Evolutionary conservation across 2,888 invertebrate genomes (phyloP).

Genomic region (Vesta saturnalis): DNA sequence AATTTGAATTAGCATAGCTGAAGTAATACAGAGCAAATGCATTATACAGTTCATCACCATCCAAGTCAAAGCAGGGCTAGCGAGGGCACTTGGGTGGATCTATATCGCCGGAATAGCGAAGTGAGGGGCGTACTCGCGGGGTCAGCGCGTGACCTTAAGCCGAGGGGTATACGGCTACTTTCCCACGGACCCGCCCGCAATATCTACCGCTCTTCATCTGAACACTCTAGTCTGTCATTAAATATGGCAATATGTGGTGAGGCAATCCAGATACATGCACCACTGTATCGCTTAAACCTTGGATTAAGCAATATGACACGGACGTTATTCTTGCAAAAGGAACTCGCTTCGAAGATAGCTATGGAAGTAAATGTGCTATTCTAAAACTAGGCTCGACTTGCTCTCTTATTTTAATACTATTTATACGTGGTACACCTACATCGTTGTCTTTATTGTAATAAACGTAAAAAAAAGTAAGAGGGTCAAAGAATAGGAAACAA

Average conservation of each 20-base stretch:
- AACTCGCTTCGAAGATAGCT: conserved; percentile 19
- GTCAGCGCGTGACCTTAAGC: conserved; percentile 64
- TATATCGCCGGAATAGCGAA: conserved; percentile 56
- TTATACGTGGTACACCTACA: conserved; percentile 18
- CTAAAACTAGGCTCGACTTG: conserved; percentile 19
- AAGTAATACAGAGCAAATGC: conserved; percentile 33
- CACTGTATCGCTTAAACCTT: conserved; percentile 57
- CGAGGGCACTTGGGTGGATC: conserved; percentile 55
- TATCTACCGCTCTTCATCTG: conserved; percentile 64
- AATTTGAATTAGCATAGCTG: conserved; percentile 31
- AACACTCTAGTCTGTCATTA: conserved; percentile 62
- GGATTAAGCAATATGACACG: conserved; percentile 38
- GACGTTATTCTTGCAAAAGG: conserved; percentile 16
- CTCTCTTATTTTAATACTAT: conserved; percentile 22
- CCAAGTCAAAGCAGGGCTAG: conserved; percentile 36
- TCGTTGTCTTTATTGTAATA: not conserved
- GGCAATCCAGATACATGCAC: conserved; percentile 57
- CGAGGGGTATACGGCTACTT: conserved; percentile 64
- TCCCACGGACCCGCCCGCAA: conserved; percentile 64
- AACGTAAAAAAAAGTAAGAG: not conserved
- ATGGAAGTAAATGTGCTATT: conserved; percentile 17
- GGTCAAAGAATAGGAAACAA: not conserved
- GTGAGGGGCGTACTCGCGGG: conserved; percentile 53
- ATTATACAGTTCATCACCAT: conserved; percentile 39
- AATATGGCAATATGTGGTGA: conserved; percentile 63